phyloP scores from a whole-genome alignment of 2,888 invertebrate genomes.

The Belgica antarctica region DNA sequence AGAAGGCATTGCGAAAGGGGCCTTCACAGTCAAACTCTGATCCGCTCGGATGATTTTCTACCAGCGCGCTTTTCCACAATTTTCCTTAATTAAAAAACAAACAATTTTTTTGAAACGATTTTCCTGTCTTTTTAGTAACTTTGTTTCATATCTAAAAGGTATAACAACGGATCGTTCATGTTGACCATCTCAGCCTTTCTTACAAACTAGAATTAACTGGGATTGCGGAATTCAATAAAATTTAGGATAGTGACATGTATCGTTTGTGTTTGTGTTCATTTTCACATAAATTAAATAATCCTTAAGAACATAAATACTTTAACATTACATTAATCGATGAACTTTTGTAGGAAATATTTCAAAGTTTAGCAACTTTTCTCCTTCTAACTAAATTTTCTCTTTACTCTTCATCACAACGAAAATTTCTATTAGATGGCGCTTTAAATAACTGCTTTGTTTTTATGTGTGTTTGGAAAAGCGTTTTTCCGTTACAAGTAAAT shows the following conservation, averaged over 20 bases:
- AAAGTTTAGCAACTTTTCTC: background rate
- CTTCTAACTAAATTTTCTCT: background rate
- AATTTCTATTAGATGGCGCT: background rate
- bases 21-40: background rate
- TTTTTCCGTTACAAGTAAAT: background rate
- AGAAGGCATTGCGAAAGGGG: too few species aligned
- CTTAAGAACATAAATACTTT: conserved; percentile 5
- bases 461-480: background rate
- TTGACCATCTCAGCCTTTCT: background rate
- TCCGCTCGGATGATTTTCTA: background rate
- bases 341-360: background rate
- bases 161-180: too few species aligned
- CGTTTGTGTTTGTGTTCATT: too few species aligned
- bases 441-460: too few species aligned
- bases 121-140: background rate
- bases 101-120: background rate
- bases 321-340: background rate
- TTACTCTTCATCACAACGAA: background rate
- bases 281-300: background rate
- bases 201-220: background rate
- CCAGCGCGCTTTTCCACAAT: background rate
- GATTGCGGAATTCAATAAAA: background rate
- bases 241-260: background rate
- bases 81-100: background rate
- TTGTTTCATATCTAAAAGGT: too few species aligned